A percentile compares a stretch with the other conserved stretches of the same genome.
These are phyloP conservation scores for Periparus ater DNA, from an alignment of 2,797 vertebrate species.

Conservation along the genomic window DNA sequence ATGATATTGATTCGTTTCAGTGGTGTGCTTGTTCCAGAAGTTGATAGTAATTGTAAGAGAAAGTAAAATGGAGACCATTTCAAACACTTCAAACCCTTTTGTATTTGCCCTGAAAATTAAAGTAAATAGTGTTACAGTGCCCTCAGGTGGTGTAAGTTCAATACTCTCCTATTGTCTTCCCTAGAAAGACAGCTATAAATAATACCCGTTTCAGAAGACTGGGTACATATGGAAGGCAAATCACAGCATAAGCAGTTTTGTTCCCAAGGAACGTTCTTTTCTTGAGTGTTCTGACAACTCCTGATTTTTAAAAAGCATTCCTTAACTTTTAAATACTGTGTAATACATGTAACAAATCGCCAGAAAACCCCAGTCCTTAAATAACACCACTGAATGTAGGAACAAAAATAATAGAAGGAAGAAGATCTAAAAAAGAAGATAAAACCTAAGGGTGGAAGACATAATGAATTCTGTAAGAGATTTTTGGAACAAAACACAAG, in stretches of 20 bases:
- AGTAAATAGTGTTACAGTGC: slow-evolving; percentile 25
- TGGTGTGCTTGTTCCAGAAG: not conserved
- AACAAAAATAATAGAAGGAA: not conserved
- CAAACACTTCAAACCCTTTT: not conserved
- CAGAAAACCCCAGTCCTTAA: not conserved
- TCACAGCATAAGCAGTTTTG: not conserved
- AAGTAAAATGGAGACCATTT: not conserved
- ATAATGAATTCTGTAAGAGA: not conserved
- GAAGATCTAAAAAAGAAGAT: not conserved
- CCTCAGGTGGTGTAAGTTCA: slow-evolving; percentile 52
- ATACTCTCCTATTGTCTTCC: not conserved
- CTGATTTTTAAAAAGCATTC: not conserved
- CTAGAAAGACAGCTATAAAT: not conserved
- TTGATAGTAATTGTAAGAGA: not conserved
- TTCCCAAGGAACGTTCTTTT: not conserved
- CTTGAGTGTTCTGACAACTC: not conserved
- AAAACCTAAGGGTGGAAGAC: not conserved
- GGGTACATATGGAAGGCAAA: not conserved
- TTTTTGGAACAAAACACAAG: not conserved
- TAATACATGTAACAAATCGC: not conserved
- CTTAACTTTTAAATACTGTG: not conserved
- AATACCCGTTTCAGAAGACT: not conserved
- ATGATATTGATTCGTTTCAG: not conserved
- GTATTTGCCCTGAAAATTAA: not conserved
- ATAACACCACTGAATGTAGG: not conserved